Evolutionary conservation across 2,888 invertebrate species (phyloP).

Genomic region (Sphinx pinastri): DNA sequence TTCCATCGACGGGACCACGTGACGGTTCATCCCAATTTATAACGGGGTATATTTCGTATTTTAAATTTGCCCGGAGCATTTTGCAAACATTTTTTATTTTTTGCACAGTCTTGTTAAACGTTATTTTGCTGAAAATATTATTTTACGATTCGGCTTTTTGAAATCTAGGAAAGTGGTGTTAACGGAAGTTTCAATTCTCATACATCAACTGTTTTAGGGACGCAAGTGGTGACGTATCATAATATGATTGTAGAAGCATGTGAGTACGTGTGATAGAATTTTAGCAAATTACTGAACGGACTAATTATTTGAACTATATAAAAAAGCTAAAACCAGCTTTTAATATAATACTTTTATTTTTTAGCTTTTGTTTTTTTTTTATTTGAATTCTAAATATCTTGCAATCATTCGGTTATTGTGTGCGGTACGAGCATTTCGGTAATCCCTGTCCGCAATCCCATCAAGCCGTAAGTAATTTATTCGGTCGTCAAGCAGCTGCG

Average conservation of each 20-base stretch:
- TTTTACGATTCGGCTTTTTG: background rate
- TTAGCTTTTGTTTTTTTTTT: no score
- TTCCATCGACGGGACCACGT: slow-evolving; percentile 44
- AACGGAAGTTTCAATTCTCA: no score
- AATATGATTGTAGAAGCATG: no score
- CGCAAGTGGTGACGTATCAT: no score
- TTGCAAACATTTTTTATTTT: slow-evolving; percentile 3
- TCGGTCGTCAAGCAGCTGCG: slow-evolving; percentile 42
- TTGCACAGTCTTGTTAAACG: background rate
- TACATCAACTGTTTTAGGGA: no score
- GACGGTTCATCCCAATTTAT: slow-evolving; percentile 27
- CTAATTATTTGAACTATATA: no score
- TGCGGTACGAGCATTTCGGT: slow-evolving; percentile 27
- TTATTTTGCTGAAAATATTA: background rate
- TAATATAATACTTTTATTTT: no score
- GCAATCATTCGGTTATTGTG: background rate
- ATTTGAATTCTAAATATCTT: no score
- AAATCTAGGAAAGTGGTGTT: background rate
- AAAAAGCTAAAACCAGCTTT: no score
- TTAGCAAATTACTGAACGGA: no score
- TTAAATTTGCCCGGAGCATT: slow-evolving; percentile 11
- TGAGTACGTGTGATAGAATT: no score
- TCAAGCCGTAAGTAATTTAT: slow-evolving; percentile 63
- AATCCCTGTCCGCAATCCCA: slow-evolving; percentile 69
- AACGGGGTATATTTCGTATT: slow-evolving; percentile 21